Evolutionary conservation across 2,797 vertebrate species (phyloP), one percentile per base, ranked within the genome.

Genomic region (Bryconaethiops microstoma): DNA sequence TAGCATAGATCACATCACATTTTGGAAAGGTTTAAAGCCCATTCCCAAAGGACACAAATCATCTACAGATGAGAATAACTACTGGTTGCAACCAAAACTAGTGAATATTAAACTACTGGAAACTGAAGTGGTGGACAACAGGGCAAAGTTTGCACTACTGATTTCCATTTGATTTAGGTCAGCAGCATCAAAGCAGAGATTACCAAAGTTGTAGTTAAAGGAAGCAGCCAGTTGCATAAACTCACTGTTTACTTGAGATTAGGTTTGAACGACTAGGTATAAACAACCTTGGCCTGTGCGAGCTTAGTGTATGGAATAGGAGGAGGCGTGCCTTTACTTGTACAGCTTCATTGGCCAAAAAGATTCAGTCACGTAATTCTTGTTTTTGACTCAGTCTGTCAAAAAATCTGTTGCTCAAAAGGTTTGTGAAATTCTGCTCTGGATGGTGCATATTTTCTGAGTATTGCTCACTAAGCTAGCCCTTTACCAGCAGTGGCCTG

Each of bases 161-260:
- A 77, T 82, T 82, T 84, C 70, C 81, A 77, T 23, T 80, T 35
- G 63, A 40, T 83, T 80, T 77, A 55, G 63, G 77, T 48, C 40
- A 23, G 63, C 64, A 77, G 70, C 1, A 6, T 78, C 60, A 63
- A 74, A 79, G 35, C 64, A 76, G 29, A 73, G 74, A 77, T 85
- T 77, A 77, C 19, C 13, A 45, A 29, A 23, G 23, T 74, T 35
- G 23, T 19, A 29, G 29, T 42, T 65, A 1, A 42, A 69, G 19
- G 54, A 39, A 42, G 35, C 23, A 25, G 17, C 63, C 69, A 74
- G 60, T 74, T 64, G 8, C 35, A 64, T 42, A 71, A 25, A 71
- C 21, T 13, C 14, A 3, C 35, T 60, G 7, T 72, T 74, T 65
- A 17, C 50, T 4, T 21, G 16, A 9, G 57, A 79, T 77, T 70